A percentile compares a stretch with the other conserved stretches of the same genome.
Conservation (phyloP, 2,888 invertebrate species). For the Elegia similella region DNA sequence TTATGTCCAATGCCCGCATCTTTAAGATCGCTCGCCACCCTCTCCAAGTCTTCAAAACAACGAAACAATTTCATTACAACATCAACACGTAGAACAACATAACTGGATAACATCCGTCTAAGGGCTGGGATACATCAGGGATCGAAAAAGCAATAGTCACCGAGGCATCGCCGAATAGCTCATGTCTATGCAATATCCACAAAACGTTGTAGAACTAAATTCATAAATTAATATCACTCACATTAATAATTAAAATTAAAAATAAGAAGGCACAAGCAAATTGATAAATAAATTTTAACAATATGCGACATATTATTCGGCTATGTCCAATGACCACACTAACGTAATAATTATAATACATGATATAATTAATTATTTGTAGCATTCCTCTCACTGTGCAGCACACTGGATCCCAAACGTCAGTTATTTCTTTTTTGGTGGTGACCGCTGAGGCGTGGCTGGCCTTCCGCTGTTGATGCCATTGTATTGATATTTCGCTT, state of each 20-base stretch:
- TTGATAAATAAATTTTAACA: slow-evolving; percentile 73
- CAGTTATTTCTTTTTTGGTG: slow-evolving; percentile 88
- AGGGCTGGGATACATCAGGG: slow-evolving; percentile 60
- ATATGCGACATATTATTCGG: slow-evolving; percentile 66
- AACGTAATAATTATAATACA: slow-evolving; percentile 74
- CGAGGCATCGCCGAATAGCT: slow-evolving; percentile 67
- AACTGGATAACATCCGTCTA: slow-evolving; percentile 52
- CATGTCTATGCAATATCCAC: slow-evolving; percentile 49
- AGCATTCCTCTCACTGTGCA: slow-evolving; percentile 78
- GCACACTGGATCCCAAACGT: slow-evolving; percentile 72
- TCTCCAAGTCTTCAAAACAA: slow-evolving; percentile 54
- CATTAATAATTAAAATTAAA: slow-evolving; percentile 71
- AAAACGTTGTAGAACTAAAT: slow-evolving; percentile 66
- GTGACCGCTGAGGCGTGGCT: slow-evolving; percentile 91
- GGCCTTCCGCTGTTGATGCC: slow-evolving; percentile 93
- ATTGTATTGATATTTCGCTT: slow-evolving; percentile 98
- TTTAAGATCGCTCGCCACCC: slow-evolving; percentile 63
- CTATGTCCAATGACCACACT: slow-evolving; percentile 69
- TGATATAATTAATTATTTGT: slow-evolving; percentile 78
- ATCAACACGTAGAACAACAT: slow-evolving; percentile 60
- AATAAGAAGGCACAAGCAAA: slow-evolving; percentile 79
- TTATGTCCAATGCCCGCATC: slow-evolving; percentile 73
- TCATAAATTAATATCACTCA: slow-evolving; percentile 78
- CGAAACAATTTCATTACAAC: slow-evolving; percentile 63
- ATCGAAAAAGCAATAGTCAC: slow-evolving; percentile 70